Conservation (phyloP, 2,888 invertebrate genomes). For the Ormyrus labotus region DNA sequence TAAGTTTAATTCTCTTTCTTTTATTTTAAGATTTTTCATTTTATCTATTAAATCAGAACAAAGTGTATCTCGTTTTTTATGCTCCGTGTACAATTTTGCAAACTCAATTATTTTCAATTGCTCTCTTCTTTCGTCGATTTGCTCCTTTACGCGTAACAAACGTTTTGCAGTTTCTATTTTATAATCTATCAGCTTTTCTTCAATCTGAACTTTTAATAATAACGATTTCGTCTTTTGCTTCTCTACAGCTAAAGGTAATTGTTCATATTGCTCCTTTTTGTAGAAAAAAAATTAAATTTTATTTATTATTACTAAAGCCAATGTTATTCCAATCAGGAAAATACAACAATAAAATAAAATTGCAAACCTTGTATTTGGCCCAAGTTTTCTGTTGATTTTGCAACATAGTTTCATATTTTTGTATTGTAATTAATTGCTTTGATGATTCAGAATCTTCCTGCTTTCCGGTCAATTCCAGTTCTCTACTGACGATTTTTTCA, state of each 20-base stretch:
- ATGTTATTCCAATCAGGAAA: background rate
- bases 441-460: constrained; percentile 48
- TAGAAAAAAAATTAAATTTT: background rate
- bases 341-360: background rate
- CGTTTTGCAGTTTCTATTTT: constrained; percentile 42
- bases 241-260: constrained; percentile 44
- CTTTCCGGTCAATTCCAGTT: constrained; percentile 36
- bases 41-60: constrained; percentile 10
- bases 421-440: constrained; percentile 35
- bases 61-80: constrained; percentile 38
- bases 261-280: constrained; percentile 44
- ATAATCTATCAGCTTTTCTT: constrained; percentile 17
- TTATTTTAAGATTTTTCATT: constrained; percentile 15
- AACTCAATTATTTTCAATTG: constrained; percentile 49
- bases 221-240: constrained; percentile 9
- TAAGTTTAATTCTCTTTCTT: constrained; percentile 18
- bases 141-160: constrained; percentile 10
- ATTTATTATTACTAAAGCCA: background rate
- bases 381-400: constrained; percentile 41
- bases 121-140: constrained; percentile 28
- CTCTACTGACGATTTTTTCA: constrained; percentile 38
- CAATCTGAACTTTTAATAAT: constrained; percentile 29
- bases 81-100: constrained; percentile 42
- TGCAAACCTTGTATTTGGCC: constrained; percentile 50
- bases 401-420: constrained; percentile 48